phyloP scores from a whole-genome alignment of 2,113 vertebrate genomes.

The Harpagus bidentatus region DNA sequence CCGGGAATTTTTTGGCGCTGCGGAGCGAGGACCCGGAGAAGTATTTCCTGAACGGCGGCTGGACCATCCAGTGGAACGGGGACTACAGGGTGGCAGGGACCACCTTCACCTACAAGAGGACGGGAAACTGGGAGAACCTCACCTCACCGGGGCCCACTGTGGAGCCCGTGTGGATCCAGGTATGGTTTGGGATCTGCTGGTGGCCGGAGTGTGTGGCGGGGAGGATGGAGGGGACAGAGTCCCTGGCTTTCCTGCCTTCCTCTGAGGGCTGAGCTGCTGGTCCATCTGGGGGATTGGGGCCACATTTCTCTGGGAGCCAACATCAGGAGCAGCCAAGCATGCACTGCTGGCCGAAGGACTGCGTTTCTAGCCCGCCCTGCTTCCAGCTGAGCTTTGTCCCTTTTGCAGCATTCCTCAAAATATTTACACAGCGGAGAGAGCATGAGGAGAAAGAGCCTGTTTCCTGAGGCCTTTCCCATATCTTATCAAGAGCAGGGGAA shows the following conservation, averaged over 20 bases:
- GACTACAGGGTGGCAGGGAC: conserved; percentile 91
- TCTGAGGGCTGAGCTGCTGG: background rate
- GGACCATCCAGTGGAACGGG: conserved; percentile 96
- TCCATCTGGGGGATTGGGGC: background rate
- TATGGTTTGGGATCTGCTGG: background rate
- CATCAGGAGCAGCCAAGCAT: rapidly evolving
- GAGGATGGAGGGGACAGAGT: background rate
- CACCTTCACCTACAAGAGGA: conserved; percentile 89
- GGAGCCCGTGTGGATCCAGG: conserved; percentile 96
- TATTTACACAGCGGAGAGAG: background rate
- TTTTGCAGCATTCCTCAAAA: background rate
- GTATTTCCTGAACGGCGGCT: conserved; percentile 92
- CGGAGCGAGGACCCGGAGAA: conserved; percentile 83
- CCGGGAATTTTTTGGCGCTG: conserved; percentile 90
- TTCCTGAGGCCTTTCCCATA: background rate
- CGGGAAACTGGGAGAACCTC: conserved; percentile 88
- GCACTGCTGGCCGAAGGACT: rapidly evolving
- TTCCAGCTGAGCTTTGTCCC: background rate
- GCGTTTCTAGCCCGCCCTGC: background rate
- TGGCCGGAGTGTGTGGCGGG: rapidly evolving
- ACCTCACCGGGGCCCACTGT: conserved; percentile 89
- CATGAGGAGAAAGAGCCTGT: background rate
- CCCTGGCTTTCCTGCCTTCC: background rate
- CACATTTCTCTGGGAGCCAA: background rate
- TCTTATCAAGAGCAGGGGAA: background rate